Evolutionary conservation across 1,140 invertebrate species (phyloP).

Genomic region (Drosophila prosaltans): DNA sequence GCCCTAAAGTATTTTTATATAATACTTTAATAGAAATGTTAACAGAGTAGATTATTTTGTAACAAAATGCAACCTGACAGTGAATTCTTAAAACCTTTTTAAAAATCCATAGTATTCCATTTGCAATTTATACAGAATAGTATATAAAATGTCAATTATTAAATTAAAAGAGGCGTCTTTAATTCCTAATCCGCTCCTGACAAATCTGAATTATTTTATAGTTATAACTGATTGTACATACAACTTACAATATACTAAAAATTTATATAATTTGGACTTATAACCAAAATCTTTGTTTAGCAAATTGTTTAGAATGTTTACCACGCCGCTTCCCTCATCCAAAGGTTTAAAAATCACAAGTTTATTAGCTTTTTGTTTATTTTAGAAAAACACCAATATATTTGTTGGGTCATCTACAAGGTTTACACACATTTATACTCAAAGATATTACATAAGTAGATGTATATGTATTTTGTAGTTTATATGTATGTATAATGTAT

Average conservation of each 20-base stretch:
- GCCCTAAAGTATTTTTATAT: too few species aligned
- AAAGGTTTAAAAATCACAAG: conserved; percentile 18
- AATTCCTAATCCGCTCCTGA: background rate
- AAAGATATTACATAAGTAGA: conserved; percentile 53
- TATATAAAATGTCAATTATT: too few species aligned
- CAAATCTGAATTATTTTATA: background rate
- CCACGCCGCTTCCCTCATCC: background rate
- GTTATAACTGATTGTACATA: background rate
- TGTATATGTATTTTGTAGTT: conserved; percentile 29
- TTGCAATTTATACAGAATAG: too few species aligned
- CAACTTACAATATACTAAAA: background rate
- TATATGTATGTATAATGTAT: conserved; percentile 37
- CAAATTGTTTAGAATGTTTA: background rate
- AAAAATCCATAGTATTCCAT: too few species aligned
- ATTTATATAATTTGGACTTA: background rate
- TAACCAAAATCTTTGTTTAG: background rate
- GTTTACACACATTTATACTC: conserved; percentile 65
- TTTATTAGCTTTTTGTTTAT: conserved; percentile 39
- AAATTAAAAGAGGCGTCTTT: background rate
- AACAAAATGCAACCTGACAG: too few species aligned
- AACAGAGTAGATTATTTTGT: too few species aligned
- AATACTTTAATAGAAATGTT: too few species aligned
- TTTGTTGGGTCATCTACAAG: conserved; percentile 64
- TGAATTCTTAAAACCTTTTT: too few species aligned
- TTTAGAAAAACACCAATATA: conserved; percentile 66